Conservation (phyloP, 2,113 vertebrate genomes). For the Microtus oregoni region DNA sequence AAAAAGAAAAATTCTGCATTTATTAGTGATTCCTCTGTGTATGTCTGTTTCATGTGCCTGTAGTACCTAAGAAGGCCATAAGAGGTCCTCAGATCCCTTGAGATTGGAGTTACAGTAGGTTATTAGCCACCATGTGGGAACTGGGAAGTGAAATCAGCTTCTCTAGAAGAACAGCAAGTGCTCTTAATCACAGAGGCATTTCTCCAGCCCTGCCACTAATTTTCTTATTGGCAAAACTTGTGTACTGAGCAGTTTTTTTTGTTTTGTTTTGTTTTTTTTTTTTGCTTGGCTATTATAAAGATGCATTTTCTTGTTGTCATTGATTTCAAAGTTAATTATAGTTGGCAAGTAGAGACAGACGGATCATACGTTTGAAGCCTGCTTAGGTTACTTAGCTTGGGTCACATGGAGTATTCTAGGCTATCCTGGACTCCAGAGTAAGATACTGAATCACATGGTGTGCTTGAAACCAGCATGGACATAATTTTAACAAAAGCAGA, state of each 20-base stretch:
- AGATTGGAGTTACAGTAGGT: too few relatives aligned
- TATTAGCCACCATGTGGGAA: too few relatives aligned
- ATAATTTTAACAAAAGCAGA: neutral
- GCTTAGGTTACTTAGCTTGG: too few relatives aligned
- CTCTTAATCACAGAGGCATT: neutral
- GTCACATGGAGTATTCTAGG: neutral
- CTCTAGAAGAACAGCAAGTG: neutral
- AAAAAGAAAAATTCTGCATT: neutral
- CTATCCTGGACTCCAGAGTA: neutral
- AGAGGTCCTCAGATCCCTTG: neutral
- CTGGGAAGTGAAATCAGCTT: neutral
- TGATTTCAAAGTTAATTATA: neutral
- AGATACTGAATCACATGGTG: neutral
- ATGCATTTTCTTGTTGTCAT: constrained; percentile 1
- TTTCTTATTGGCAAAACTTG: neutral
- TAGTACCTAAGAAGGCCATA: too few relatives aligned
- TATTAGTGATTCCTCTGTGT: too few relatives aligned
- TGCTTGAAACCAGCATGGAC: neutral
- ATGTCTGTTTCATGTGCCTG: neutral
- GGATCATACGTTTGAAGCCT: neutral
- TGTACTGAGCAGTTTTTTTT: neutral
- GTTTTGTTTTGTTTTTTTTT: neutral
- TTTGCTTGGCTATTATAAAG: neutral
- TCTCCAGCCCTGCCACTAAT: neutral
- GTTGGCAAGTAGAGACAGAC: neutral